Evolutionary conservation across 2,797 vertebrate genomes (phyloP), one percentile per base, ranked within the genome.

Genomic region (Melanotaenia nigrans): DNA sequence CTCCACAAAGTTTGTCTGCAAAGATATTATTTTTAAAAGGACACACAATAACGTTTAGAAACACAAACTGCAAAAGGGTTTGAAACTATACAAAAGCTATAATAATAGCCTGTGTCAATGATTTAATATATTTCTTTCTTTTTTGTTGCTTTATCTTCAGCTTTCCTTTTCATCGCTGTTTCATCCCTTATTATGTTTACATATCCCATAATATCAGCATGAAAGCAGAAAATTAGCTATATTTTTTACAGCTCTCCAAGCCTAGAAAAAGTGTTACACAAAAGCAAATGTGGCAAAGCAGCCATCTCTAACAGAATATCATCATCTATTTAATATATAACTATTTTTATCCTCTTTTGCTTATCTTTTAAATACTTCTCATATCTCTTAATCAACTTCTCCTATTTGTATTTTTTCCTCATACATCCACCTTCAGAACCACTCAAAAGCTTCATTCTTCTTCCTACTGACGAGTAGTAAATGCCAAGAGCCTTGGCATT

Each of bases 71-170:
- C 1, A 11, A 4, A 58, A 45, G 14, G 30, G 24, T 61, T 68
- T 53, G 8, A 83, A 56, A 68, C 68, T 69, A 53, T 36, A 72
- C 51, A 70, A 77, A 85, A 69, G 61, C 72, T 71, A 68, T 51
- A 75, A 59, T 56, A 36, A 60, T 68, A 81, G 47, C 47, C 73
- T 66, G 63, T 77, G 56, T 73, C n/a, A 35, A 35, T 67, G 63
- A 60, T 78, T 83, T 85, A 38, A 80, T 62, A 78, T 64, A n/a
- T 61, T 76, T 78, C 69, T 73, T 33, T 79, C 47, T 77, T 73
- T 73, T 42, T 59, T 61, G 65, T 72, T 79, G 36, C 81, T 76
- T 66, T 45, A 62, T 81, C 38, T 78, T 47, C 30, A 65, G 74
- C 54, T 68, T 82, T 64, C n/a, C n/a, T 58, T 14, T 47, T 42